phyloP scores from a whole-genome alignment of 30 jellyfish, hydroid and myxozoan species.

The Turritopsis dohrnii region DNA sequence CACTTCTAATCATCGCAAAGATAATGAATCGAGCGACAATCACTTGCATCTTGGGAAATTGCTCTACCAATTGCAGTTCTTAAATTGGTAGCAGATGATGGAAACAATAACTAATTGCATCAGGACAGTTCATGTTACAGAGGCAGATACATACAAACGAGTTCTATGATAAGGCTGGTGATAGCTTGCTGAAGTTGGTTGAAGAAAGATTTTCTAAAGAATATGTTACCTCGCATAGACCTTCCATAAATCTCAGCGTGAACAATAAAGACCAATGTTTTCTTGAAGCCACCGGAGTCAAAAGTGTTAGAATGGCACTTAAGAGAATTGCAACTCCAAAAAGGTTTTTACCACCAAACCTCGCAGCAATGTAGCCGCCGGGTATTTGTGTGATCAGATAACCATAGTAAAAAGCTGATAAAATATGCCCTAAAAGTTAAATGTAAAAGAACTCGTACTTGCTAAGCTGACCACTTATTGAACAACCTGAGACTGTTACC shows the following conservation, averaged over 20 bases:
- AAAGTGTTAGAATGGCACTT: slow-evolving; percentile 68
- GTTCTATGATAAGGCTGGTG: no score
- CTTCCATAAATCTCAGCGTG: slow-evolving; percentile 68
- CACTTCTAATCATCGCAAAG: no score
- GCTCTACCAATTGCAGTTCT: no score
- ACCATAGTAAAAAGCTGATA: slow-evolving; percentile 89
- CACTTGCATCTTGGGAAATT: no score
- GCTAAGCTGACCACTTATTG: neutral
- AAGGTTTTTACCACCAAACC: slow-evolving; percentile 83
- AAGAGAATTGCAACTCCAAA: slow-evolving; percentile 70
- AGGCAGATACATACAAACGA: no score
- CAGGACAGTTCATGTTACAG: no score
- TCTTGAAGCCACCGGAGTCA: slow-evolving; percentile 87
- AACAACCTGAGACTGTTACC: slow-evolving; percentile 34
- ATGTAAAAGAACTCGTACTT: neutral
- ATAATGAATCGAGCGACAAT: no score
- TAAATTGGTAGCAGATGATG: no score
- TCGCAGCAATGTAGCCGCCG: slow-evolving; percentile 97
- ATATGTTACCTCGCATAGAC: slow-evolving; percentile 75
- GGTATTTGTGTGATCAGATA: slow-evolving; percentile 93
- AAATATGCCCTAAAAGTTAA: slow-evolving; percentile 60
- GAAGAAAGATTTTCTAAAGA: neutral
- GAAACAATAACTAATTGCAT: no score
- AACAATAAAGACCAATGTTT: slow-evolving; percentile 58
- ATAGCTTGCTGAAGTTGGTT: no score